phyloP scores from a whole-genome alignment of 2,888 invertebrate species.

The Meloe dianella region DNA sequence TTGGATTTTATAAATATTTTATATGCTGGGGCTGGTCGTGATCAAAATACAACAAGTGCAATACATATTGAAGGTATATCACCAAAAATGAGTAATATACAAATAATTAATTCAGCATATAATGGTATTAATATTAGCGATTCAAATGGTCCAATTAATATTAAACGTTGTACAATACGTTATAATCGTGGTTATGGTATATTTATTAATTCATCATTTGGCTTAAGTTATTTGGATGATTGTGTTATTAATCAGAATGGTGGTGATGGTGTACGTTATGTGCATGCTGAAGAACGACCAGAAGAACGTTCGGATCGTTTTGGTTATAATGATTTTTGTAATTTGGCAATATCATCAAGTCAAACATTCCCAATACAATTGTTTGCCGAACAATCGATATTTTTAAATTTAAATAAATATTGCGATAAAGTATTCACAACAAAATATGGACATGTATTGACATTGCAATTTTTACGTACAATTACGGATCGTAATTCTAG shows the following conservation, averaged over 20 bases:
- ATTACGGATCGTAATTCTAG: constrained; percentile 77
- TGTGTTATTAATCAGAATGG: constrained; percentile 84
- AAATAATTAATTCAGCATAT: constrained; percentile 86
- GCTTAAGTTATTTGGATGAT: constrained; percentile 78
- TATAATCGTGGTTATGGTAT: constrained; percentile 89
- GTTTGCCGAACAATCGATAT: constrained; percentile 79
- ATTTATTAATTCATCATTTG: constrained; percentile 88
- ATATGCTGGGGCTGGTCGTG: constrained; percentile 84
- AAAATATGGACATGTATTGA: constrained; percentile 78
- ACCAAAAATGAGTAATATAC: constrained; percentile 84
- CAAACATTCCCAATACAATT: constrained; percentile 88
- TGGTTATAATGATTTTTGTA: constrained; percentile 84
- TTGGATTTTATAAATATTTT: constrained; percentile 80
- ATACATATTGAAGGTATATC: constrained; percentile 89
- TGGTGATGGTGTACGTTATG: constrained; percentile 88
- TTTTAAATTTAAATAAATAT: constrained; percentile 71
- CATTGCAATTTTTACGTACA: constrained; percentile 84
- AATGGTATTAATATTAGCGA: constrained; percentile 91
- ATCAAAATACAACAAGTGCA: constrained; percentile 81
- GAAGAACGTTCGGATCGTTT: constrained; percentile 77
- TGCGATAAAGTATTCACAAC: constrained; percentile 85
- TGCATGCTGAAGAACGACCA: constrained; percentile 79
- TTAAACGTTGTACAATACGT: constrained; percentile 82
- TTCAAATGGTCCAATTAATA: constrained; percentile 79
- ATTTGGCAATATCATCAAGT: constrained; percentile 75